Percentiles rank a stretch among this genome's conserved stretches.
phyloP scores from a whole-genome alignment of 2,113 vertebrate species.

The Panurus biarmicus region DNA sequence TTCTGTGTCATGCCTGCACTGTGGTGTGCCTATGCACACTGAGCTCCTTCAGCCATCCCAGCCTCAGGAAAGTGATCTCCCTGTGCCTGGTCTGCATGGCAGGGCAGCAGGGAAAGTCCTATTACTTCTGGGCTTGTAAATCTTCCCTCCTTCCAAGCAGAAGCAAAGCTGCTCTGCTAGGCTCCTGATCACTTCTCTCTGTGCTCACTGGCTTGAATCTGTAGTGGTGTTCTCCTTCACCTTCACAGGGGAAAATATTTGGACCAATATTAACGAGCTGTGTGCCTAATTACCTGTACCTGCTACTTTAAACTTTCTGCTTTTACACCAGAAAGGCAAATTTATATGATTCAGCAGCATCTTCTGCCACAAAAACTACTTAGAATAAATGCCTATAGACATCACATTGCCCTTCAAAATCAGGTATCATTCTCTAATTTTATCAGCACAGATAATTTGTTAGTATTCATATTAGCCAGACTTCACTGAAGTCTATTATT shows the following conservation, averaged over 20 bases:
- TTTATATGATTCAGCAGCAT: neutral
- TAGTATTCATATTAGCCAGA: neutral
- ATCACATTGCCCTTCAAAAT: neutral
- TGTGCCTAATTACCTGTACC: neutral
- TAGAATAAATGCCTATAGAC: neutral
- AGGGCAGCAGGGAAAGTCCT: neutral
- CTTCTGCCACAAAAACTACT: neutral
- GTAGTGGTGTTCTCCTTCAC: fast-evolving
- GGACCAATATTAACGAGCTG: neutral
- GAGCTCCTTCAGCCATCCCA: neutral
- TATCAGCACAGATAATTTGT: neutral
- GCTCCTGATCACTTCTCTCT: neutral
- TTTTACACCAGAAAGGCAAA: neutral
- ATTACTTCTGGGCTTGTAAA: neutral
- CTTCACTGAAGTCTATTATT: neutral
- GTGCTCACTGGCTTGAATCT: neutral
- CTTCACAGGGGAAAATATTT: neutral
- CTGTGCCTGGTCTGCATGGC: neutral
- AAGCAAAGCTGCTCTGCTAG: neutral
- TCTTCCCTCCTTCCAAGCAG: neutral
- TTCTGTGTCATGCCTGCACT: neutral
- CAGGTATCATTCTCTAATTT: neutral
- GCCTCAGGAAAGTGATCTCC: neutral
- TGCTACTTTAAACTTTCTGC: neutral
- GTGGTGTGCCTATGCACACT: fast-evolving